A percentile compares a stretch with the other conserved stretches of the same genome.
Conservation (phyloP, 2,113 vertebrate genomes). For the Marcusenius ussheri region DNA sequence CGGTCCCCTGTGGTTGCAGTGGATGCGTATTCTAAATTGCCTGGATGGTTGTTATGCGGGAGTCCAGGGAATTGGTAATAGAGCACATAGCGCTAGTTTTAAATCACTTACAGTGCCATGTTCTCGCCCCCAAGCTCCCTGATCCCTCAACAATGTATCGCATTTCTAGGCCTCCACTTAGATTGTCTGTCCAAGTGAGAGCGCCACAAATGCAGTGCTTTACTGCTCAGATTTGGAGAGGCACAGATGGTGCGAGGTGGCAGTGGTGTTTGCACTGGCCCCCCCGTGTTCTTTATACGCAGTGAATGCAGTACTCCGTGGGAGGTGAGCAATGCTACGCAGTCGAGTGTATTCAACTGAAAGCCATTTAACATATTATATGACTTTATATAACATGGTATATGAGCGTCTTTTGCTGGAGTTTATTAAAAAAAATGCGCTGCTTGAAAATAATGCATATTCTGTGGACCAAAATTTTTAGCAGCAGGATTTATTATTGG, state of each 20-base stretch:
- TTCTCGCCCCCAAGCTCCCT: background rate
- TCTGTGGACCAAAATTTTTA: background rate
- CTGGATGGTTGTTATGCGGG: conserved; percentile 2
- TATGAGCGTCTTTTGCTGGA: background rate
- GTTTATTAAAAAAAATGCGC: background rate
- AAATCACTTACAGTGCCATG: conserved; percentile 3
- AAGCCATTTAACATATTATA: background rate
- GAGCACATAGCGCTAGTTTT: background rate
- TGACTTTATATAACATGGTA: background rate
- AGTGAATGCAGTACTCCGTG: background rate
- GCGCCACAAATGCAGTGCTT: background rate
- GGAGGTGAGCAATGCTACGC: background rate
- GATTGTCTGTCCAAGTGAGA: conserved; percentile 3
- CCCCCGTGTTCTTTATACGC: background rate
- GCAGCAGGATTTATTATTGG: background rate
- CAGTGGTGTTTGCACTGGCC: background rate
- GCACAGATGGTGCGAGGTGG: conserved; percentile 2
- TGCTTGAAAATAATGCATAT: background rate
- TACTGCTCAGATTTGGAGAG: background rate
- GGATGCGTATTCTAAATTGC: conserved; percentile 11
- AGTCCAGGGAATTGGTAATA: background rate
- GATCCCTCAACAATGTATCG: background rate
- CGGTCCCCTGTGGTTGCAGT: background rate
- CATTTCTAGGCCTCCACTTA: conserved; percentile 1
- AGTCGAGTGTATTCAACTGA: background rate